Conservation (phyloP, 2,888 invertebrate genomes). For the Laspeyria flexula region DNA sequence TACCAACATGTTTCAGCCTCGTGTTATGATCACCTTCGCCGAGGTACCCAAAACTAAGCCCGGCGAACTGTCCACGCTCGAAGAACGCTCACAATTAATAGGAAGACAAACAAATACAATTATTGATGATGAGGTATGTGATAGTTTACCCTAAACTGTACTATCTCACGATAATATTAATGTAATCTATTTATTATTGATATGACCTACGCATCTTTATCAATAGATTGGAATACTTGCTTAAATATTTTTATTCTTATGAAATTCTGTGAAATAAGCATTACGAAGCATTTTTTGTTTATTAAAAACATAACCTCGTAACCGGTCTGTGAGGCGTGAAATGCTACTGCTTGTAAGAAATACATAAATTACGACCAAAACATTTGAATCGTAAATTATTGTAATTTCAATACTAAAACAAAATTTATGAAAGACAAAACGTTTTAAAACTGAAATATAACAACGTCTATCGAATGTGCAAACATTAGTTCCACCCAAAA, state of each 20-base stretch:
- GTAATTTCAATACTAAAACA: constrained; percentile 1
- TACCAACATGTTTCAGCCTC: constrained; percentile 45
- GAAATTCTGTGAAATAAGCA: neutral
- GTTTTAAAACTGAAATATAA: constrained; percentile 52
- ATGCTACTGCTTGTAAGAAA: neutral
- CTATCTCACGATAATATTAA: neutral
- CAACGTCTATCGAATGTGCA: constrained; percentile 60
- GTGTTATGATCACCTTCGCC: constrained; percentile 41
- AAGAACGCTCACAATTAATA: constrained; percentile 31
- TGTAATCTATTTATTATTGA: neutral
- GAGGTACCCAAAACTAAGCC: constrained; percentile 33
- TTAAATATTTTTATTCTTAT: neutral
- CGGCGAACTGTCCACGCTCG: constrained; percentile 14
- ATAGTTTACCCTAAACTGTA: neutral
- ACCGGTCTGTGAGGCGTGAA: neutral
- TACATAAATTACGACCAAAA: neutral
- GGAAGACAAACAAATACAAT: constrained; percentile 1
- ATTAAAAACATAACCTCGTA: neutral
- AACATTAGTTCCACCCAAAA: constrained; percentile 59
- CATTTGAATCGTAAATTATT: constrained; percentile 13
- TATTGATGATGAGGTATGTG: constrained; percentile 9
- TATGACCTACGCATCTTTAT: neutral
- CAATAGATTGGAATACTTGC: neutral
- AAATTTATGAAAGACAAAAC: constrained; percentile 37
- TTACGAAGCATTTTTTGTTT: neutral